Evolutionary conservation across 1,140 invertebrate species (phyloP), one percentile per base, ranked within the genome.

Genomic region (Pseudomyrmex flavicornis): DNA sequence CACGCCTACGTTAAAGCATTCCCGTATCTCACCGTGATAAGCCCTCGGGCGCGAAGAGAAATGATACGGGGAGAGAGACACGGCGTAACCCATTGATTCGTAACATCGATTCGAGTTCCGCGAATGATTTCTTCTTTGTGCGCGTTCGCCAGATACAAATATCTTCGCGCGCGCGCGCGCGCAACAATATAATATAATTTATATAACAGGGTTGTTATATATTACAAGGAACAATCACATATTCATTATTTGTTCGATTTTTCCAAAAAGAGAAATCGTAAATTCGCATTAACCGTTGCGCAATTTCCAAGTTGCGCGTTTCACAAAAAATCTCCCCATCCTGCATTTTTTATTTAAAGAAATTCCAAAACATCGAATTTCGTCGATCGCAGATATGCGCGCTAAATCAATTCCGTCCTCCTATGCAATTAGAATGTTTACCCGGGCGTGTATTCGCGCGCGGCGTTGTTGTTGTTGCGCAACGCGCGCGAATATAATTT

Each of bases 1-100:
- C 88, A 86, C 91, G 91, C 91, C 92, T 91, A 92, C 92, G 89
- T 88, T 73, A 80, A 86, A 83, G 83, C 88, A 86, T 90, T 89
- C 85, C 76, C 85, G 86, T 91, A 91, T 88, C 59, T 87, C 86
- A 87, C 83, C 85, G 86, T 86, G 86, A 88, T 88, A 88, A 88
- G 82, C 82, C 62, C 58, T 59, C 44, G 56, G 70, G 68, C 52
- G 58, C 54, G 61, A 72, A 73, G 82, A 84, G 83, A 87, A 87
- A 59, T 70, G 75, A 82, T 73, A 88, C 75, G 69, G 52, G 69
- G 52, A 46, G 50, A 72, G 56, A 66, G 61, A 80, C 54, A 65
- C 48, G 61, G 50, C 54, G 54, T 17, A 46, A 56, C 26, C 58
- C 73, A 70, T 83, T 52, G 82, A 75, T 80, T 84, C 82, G 82